phyloP scores from a whole-genome alignment of 2,797 vertebrate genomes.

The Lithobates sylvaticus region DNA sequence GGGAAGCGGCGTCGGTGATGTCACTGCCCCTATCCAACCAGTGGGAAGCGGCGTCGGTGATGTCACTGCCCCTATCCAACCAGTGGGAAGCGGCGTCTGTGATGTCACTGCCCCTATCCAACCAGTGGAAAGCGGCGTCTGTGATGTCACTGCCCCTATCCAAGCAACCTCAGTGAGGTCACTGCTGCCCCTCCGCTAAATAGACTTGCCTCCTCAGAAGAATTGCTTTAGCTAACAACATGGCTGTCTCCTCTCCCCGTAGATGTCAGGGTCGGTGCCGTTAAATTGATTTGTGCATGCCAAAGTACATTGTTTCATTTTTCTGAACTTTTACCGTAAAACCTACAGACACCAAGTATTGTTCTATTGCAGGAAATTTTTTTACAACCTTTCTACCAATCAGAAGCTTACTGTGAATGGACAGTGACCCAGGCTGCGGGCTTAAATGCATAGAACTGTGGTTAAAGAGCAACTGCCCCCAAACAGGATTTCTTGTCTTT shows the following conservation, averaged over 20 bases:
- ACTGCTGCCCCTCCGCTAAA: neutral
- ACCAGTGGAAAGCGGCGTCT: no score
- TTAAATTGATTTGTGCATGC: conserved; percentile 56
- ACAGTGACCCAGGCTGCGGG: neutral
- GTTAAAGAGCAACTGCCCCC: neutral
- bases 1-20: no score
- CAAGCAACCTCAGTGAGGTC: no score
- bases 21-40: no score
- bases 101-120: no score
- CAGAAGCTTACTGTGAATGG: conserved; percentile 66
- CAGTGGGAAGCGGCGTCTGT: no score
- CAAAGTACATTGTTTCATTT: conserved; percentile 49
- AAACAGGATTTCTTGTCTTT: neutral
- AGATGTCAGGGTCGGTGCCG: conserved; percentile 3
- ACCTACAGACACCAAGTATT: conserved; percentile 41
- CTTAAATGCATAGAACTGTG: neutral
- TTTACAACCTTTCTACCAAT: conserved; percentile 54
- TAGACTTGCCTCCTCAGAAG: neutral
- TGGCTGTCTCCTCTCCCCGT: neutral
- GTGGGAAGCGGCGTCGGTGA: no score
- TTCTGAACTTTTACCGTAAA: conserved; percentile 48
- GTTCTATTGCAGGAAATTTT: conserved; percentile 45
- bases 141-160: no score
- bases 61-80: no score
- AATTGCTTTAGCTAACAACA: neutral